Base-by-base conservation (phyloP, 2,888 invertebrate genomes). In the Zygaena filipendulae region DNA sequence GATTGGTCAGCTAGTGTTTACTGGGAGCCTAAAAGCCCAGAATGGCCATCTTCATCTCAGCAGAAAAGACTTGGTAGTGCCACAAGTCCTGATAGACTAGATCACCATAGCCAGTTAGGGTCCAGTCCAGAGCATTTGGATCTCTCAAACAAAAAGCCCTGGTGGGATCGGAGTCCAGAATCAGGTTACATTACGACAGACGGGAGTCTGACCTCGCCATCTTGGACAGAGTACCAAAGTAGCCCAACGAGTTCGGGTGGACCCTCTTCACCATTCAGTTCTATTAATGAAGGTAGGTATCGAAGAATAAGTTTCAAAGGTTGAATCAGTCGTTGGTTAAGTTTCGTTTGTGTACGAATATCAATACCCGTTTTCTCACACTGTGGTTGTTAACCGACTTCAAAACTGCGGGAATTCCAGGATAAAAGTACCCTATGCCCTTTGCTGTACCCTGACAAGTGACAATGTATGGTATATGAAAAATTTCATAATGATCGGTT, bases 211-310 rank as follows among this genome's bases (percentile, higher is more conserved):
- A 44, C 59, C 6, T 74, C 75, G 2, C 62, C 71, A 1, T 50
- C 62, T 29, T 63, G 69, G 60, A 62, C 60, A 6, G 68, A 74
- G 9, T 81, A 72, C 36, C 80, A 82, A 39, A 83, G 82, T 82
- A 84, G 84, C 40, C 82, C 83, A 1, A 63, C 62, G 12, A 82
- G 82, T 47, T 70, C 77, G 8, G 60, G 64, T 4, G 69, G 81
- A 11, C 69, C 81, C n/a, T 67, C 70, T 2, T 83, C 84, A 14
- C 82, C 71, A 8, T 59, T 62, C 32, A 75, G 74, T 40, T 33
- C 38, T 12, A 43, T 40, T 11, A 59, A 64, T 48, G 69, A 74
- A 40, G 68, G 75, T 74, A 45, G 43, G 31, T 20, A 20, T n/a
- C n/a, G n/a, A n/a, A n/a, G n/a, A n/a, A n/a, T n/a, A n/a, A n/a